phyloP scores from a whole-genome alignment of 2,113 vertebrate genomes.

The Xiphophorus couchianus region DNA sequence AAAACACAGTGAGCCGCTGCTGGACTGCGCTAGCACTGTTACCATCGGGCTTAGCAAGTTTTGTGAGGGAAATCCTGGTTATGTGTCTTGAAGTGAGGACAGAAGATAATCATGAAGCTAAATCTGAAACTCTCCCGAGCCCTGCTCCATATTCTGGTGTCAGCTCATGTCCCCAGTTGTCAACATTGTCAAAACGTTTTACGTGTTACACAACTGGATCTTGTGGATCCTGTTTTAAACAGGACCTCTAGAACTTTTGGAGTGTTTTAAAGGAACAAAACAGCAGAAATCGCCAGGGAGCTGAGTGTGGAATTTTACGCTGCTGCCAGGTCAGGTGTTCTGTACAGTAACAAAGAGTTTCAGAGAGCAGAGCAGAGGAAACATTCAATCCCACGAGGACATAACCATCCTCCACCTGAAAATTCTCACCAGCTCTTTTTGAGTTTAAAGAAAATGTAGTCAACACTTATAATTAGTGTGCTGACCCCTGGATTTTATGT shows the following conservation, averaged over 20 bases:
- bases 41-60: too few species aligned
- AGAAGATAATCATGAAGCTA: slow-evolving; percentile 40
- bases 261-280: rapidly evolving
- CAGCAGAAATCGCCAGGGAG: neutral
- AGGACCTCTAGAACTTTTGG: neutral
- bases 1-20: too few species aligned
- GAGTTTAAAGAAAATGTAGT: slow-evolving; percentile 25
- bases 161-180: slow-evolving; percentile 32
- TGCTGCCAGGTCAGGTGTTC: slow-evolving; percentile 9
- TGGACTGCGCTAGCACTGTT: too few species aligned
- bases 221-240: neutral
- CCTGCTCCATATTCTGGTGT: slow-evolving; percentile 62
- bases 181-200: neutral
- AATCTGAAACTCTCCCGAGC: slow-evolving; percentile 65
- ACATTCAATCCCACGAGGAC: slow-evolving; percentile 16
- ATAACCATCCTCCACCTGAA: neutral
- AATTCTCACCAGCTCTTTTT: neutral
- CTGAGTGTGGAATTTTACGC: slow-evolving; percentile 8
- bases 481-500: slow-evolving; percentile 51
- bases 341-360: neutral
- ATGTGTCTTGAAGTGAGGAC: slow-evolving; percentile 20
- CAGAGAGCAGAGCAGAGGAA: slow-evolving; percentile 4
- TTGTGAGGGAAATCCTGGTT: too few species aligned
- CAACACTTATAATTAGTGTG: slow-evolving; percentile 41
- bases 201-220: slow-evolving; percentile 15